Evolutionary conservation across 2,888 invertebrate genomes (phyloP).

Genomic region (Siphlonurus alternatus): DNA sequence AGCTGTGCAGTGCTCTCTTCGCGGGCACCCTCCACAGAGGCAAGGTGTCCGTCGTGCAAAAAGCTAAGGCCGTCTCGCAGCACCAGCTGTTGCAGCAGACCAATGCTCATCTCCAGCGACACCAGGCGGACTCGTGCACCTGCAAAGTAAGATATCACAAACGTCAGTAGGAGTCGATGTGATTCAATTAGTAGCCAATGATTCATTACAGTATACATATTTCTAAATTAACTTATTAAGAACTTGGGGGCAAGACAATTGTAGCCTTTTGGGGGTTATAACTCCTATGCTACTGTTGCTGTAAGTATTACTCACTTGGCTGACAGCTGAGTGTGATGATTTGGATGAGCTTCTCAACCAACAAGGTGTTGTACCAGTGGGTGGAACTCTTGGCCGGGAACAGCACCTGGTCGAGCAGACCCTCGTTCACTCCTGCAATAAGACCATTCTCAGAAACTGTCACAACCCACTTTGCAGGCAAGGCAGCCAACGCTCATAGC

Average conservation of each 20-base stretch:
- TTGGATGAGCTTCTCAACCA: constrained; percentile 67
- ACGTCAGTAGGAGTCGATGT: too few species aligned
- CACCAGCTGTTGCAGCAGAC: constrained; percentile 54
- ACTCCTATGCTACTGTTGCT: constrained; percentile 5
- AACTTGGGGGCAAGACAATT: too few species aligned
- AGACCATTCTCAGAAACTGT: constrained; percentile 1
- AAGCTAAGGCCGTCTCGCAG: constrained; percentile 37
- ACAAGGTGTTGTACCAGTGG: constrained; percentile 58
- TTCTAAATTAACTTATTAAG: too few species aligned
- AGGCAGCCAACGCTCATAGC: background rate
- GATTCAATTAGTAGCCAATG: too few species aligned
- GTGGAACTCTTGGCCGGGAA: constrained; percentile 41
- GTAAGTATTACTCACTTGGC: constrained; percentile 45
- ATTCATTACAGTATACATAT: too few species aligned
- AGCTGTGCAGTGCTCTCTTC: constrained; percentile 71
- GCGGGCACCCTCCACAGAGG: constrained; percentile 49
- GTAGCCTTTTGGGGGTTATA: background rate
- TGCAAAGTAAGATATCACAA: constrained; percentile 20
- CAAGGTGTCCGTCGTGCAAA: constrained; percentile 48
- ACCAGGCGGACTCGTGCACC: constrained; percentile 80
- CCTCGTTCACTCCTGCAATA: constrained; percentile 59
- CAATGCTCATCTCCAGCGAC: constrained; percentile 75
- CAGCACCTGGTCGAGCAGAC: constrained; percentile 60
- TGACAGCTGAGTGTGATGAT: constrained; percentile 75
- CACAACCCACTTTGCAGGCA: background rate